These are phyloP conservation scores for Plebejus melissa DNA, from an alignment of 2,888 invertebrate genomes.

Conservation along the genomic window DNA sequence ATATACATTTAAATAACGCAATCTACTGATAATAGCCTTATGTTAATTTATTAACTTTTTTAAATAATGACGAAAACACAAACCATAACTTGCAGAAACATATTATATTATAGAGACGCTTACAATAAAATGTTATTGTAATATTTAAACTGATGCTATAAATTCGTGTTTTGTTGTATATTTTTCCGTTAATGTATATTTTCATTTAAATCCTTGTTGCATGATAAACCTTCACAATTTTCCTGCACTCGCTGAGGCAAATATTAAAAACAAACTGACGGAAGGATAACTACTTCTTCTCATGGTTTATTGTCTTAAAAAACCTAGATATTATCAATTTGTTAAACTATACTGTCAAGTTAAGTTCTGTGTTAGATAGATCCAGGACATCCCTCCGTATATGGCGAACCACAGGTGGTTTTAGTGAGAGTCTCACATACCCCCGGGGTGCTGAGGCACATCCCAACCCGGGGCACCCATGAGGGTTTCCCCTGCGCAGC, in stretches of 20 bases:
- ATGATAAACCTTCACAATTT: neutral
- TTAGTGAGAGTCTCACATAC: too few species aligned
- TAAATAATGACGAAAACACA: neutral
- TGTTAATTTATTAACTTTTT: neutral
- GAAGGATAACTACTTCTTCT: neutral
- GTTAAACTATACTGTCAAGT: too few species aligned
- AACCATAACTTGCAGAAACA: neutral
- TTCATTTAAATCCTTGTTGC: neutral
- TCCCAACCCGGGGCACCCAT: too few species aligned
- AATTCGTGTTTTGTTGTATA: neutral
- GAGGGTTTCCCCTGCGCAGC: too few species aligned
- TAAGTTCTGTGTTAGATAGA: too few species aligned
- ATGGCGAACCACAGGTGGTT: too few species aligned
- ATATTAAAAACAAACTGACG: conserved; percentile 2
- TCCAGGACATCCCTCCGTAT: too few species aligned
- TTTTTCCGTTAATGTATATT: neutral
- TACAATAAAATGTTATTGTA: neutral
- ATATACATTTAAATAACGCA: neutral
- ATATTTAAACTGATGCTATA: neutral
- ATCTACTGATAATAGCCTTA: neutral
- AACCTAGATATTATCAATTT: neutral
- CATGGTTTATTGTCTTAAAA: neutral
- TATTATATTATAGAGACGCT: too few species aligned
- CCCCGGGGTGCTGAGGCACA: too few species aligned
- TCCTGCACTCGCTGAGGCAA: neutral